Percentiles rank a stretch among this genome's conserved stretches.
Conservation (phyloP, 2,113 vertebrate genomes). For the Thalassoma bifasciatum region DNA sequence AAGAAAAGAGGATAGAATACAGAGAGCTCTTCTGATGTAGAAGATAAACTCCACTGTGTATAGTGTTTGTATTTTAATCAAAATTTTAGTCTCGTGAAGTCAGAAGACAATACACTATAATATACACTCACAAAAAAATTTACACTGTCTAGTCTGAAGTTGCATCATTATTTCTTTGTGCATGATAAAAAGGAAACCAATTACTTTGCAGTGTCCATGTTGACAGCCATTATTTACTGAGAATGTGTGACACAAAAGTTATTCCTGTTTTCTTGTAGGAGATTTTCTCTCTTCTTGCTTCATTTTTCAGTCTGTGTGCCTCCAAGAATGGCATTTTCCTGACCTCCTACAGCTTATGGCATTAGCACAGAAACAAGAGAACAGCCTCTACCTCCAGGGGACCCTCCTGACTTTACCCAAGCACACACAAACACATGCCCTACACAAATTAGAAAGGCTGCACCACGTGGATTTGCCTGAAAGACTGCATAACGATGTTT, state of each 20-base stretch:
- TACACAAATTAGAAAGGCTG: constrained; percentile 36
- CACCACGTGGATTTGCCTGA: constrained; percentile 27
- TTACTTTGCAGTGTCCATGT: neutral
- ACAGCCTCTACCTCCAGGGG: constrained; percentile 21
- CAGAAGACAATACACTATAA: neutral
- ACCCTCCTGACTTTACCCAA: constrained; percentile 27
- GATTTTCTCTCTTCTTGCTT: constrained; percentile 1
- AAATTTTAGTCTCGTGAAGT: neutral
- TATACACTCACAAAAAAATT: neutral
- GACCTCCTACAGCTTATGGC: constrained; percentile 26
- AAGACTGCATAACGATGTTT: constrained; percentile 5
- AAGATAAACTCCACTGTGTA: neutral
- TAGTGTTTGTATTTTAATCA: neutral
- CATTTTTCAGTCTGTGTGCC: constrained; percentile 25
- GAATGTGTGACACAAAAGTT: neutral
- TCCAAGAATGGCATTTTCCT: constrained; percentile 19
- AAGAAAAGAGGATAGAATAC: neutral
- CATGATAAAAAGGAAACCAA: neutral
- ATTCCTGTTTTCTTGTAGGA: constrained; percentile 1
- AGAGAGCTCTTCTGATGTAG: neutral
- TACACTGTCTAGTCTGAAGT: neutral
- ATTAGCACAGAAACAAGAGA: constrained; percentile 29
- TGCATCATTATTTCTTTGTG: neutral
- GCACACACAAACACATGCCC: neutral
- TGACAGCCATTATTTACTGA: neutral